Conservation (phyloP, 2,797 vertebrate species). For the Pangasius mekongensis region DNA sequence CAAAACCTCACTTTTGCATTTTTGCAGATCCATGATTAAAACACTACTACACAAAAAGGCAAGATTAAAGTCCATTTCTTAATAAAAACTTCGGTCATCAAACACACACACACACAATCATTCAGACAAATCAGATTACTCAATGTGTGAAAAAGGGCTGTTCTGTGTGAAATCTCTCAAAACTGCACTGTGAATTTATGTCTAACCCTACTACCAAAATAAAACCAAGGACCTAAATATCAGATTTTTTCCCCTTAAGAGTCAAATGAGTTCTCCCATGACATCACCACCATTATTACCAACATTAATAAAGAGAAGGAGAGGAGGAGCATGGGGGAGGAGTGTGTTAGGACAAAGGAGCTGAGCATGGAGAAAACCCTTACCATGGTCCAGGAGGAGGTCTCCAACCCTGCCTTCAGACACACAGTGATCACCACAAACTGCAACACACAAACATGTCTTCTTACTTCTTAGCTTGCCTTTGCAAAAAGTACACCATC, state of each 20-base stretch:
- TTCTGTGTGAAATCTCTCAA: not conserved
- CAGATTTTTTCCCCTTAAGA: no score
- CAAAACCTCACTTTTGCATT: not conserved
- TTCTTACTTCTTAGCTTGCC: not conserved
- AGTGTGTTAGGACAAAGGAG: not conserved
- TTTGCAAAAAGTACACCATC: not conserved
- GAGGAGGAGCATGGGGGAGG: not conserved
- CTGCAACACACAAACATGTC: slow-evolving; percentile 69
- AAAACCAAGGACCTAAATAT: not conserved
- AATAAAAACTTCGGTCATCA: not conserved
- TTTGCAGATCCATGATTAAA: not conserved
- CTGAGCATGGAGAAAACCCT: slow-evolving; percentile 63
- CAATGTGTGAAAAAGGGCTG: not conserved
- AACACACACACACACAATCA: not conserved
- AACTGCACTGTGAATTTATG: not conserved
- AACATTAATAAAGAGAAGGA: not conserved
- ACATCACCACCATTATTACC: slow-evolving; percentile 5
- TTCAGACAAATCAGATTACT: not conserved
- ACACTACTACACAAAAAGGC: not conserved
- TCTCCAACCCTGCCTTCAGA: slow-evolving; percentile 97
- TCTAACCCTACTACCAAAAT: not conserved
- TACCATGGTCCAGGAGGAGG: slow-evolving; percentile 97
- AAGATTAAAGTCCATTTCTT: not conserved
- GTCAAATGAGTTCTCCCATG: not conserved
- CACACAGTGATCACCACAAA: slow-evolving; percentile 99